Evolutionary conservation across 2,797 vertebrate genomes (phyloP).

Genomic region (Chaetodon trifasciatus): DNA sequence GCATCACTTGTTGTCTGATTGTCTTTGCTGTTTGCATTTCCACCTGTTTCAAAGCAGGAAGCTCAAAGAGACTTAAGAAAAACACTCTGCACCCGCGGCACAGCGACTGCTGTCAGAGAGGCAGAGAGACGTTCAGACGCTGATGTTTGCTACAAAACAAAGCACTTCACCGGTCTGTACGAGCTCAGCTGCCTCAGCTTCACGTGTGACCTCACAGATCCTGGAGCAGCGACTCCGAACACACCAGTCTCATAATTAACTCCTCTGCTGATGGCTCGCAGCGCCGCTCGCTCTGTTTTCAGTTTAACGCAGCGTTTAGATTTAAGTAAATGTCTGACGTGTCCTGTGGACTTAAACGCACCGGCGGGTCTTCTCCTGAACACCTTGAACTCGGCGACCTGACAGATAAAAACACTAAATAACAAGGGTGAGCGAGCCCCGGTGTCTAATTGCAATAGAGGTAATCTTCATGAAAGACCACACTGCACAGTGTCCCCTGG

Average conservation of each 20-base stretch:
- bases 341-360: background rate
- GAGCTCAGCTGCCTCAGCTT: too few relatives aligned
- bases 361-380: background rate
- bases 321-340: background rate
- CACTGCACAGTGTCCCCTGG: conserved; percentile 41
- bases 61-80: background rate
- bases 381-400: conserved; percentile 44
- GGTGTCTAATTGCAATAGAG: conserved; percentile 46
- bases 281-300: background rate
- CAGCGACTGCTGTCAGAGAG: background rate
- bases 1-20: background rate
- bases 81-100: background rate
- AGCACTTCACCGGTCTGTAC: background rate
- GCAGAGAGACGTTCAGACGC: background rate
- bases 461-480: conserved; percentile 62
- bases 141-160: background rate
- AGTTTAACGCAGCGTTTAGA: background rate
- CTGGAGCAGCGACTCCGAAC: background rate
- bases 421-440: conserved; percentile 28
- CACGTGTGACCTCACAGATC: conserved; percentile 12
- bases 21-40: background rate
- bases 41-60: background rate
- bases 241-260: conserved; percentile 32
- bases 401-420: conserved; percentile 34
- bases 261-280: conserved; percentile 18